Base-by-base conservation (phyloP, 2,888 invertebrate species). In the Podotricha telesiphe region DNA sequence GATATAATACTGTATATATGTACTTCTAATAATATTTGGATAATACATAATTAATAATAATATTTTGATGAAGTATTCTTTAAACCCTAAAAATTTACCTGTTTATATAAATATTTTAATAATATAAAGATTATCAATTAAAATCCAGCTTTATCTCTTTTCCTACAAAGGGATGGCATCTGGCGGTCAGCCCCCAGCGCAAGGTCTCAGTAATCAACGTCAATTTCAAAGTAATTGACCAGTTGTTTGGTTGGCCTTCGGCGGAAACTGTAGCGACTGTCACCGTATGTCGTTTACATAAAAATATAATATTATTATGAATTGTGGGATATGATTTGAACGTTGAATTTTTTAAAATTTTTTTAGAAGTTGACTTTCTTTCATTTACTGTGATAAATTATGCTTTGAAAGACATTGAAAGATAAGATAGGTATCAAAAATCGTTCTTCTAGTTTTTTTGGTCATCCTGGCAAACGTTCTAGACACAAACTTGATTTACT, bases 151-250 rank as follows among this genome's bases (percentile, higher is more conserved):
- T 45, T 22, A 47, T 22, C 37, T 50, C 40, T 42, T 65, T 78
- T 77, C 42, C 51, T 83, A 88, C 86, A 85, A 85, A 86, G 85
- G 84, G 81, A 80, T 75, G 83, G 87, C 88, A 91, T 89, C 89
- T 89, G 90, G 82, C 80, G 82, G 77, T 78, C 79, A 80, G 89
- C 88, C 87, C 75, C 80, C 74, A 85, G 86, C 86, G 70, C 73
- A 76, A 73, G 77, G 80, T 76, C 80, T 81, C 86, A 88, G 86
- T 87, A 91, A 92, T 92, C 91, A 91, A 81, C 83, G 80, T 84
- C 84, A 88, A 87, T 92, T 91, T 87, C 86, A 88, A 86, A 85
- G 81, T 91, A 92, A 92, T 92, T 89, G 89, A 82, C 75, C 79
- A 70, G 80, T 87, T 91, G 91, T 90, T 92, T 89, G 90, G 87